Evolutionary conservation across 2,888 invertebrate genomes (phyloP), one percentile per base, ranked within the genome.

Genomic region (Operophtera brumata): DNA sequence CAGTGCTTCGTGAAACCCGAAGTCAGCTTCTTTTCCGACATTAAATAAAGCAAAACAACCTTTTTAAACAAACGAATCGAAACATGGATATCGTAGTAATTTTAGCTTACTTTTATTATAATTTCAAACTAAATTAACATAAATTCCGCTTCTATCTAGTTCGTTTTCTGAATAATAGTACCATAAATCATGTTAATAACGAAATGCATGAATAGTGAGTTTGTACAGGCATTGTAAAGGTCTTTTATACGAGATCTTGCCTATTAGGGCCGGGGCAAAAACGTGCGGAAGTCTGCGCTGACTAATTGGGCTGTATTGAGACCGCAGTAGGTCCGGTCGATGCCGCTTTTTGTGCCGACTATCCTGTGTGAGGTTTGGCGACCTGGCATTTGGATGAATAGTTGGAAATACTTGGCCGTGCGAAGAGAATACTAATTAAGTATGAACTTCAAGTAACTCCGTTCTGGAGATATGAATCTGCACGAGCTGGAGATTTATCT

Each of bases 271-370:
- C 73, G 70, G 78, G 76, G 83, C 83, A 84, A 84, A 86, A 84
- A 82, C 86, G 86, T 86, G 86, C 86, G 84, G 86, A 86, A 86
- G 84, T 84, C 80, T 78, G 78, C 65, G 66, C 72, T 69, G 79
- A 82, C 86, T 86, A 86, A 86, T 86, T 86, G 86, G 86, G 74
- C 76, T 70, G 80, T 80, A 86, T 84, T 86, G 84, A 85, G 82
- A 80, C 82, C 78, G 71, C 79, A 77, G 59, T 69, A 20, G 20
- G 20, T 20, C 65, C 68, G 67, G 69, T 72, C 77, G 76, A 76
- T 76, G 70, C 70, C 69, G 71, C 69, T 70, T 71, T 73, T 70
- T 68, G 66, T 63, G 61, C 60, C 61, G 63, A 66, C 65, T 63
- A 58, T 67, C 66, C 54, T 47, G 41, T 28, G 34, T 60, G 60